Evolutionary conservation across 2,888 invertebrate genomes (phyloP), one percentile per base, ranked within the genome.

Genomic region (Rhogogaster chlorosoma): DNA sequence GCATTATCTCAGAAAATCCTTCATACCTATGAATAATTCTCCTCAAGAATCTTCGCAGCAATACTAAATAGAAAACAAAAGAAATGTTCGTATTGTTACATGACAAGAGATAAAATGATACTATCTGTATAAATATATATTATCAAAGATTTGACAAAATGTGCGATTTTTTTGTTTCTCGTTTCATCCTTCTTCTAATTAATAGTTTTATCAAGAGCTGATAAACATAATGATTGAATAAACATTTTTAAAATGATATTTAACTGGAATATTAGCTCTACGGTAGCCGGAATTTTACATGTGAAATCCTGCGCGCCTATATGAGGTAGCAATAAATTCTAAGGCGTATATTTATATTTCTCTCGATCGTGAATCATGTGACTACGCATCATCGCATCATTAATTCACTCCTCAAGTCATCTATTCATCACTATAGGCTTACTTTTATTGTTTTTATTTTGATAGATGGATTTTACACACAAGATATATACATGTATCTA

Each of bases 381-480:
- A 61, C 26, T 22, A 61, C 61, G 26, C 12, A 18, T 77, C 77
- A 77, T 77, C 18, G 18, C n/a, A 53, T 49, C 18, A 53, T 32
- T 15, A 77, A 29, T 53, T 77, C 29, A 77, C 49, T 77, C 32
- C 12, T 49, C 77, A 77, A 53, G 45, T 49, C 53, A 49, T 32
- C 53, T 53, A 77, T 49, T 77, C 77, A 49, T 77, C 77, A 53
- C 77, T n/a, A 49, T 53, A 77, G 77, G 53, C 15, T 77, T 77
- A 91, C 86, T 90, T 91, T 91, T 89, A 90, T 91, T 90, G 89
- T 91, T 93, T 90, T 92, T 91, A 91, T 91, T 93, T 92, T 92
- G 89, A 92, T 93, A 92, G 90, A 91, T 89, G 89, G 90, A 91
- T 92, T 92, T 92, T 91, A 92, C 92, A 91, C 88, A 89, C 90